Evolutionary conservation across 1,140 invertebrate genomes (phyloP).

Genomic region (Hestina assimilis): DNA sequence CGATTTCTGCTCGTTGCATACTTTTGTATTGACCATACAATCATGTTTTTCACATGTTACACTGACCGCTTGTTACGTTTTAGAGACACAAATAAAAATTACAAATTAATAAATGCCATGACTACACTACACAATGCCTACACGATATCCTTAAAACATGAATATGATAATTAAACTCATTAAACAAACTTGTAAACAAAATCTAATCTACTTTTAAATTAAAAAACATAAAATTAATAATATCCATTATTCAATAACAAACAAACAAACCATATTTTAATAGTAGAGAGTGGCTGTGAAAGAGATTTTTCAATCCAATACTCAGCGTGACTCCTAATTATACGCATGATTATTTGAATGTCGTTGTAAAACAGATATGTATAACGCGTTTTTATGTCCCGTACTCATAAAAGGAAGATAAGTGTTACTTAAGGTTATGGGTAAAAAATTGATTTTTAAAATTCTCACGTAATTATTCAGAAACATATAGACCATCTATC

Average conservation of each 20-base stretch:
- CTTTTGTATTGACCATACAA: no score
- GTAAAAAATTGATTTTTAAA: no score
- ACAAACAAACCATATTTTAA: slow-evolving; percentile 42
- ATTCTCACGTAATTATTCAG: no score
- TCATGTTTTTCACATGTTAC: no score
- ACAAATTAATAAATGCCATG: no score
- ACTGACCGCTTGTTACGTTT: no score
- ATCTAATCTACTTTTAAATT: slow-evolving; percentile 19
- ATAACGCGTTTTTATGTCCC: slow-evolving; percentile 27
- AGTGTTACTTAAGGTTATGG: no score
- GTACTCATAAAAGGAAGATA: not conserved
- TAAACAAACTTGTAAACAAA: not conserved
- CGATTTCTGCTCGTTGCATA: no score
- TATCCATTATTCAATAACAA: slow-evolving; percentile 22
- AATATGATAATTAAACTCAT: not conserved
- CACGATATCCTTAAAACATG: not conserved
- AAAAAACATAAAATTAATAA: slow-evolving; percentile 18
- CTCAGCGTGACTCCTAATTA: slow-evolving; percentile 60
- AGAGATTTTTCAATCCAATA: slow-evolving; percentile 61
- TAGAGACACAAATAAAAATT: no score
- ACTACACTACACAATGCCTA: not conserved
- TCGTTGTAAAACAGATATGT: slow-evolving; percentile 34
- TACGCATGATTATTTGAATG: slow-evolving; percentile 54
- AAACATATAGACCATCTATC: no score
- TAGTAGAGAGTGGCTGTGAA: slow-evolving; percentile 22